Percentiles rank a stretch among this genome's conserved stretches.
Conservation (phyloP, 2,797 vertebrate genomes). For the Oreonectes daqikongensis region DNA sequence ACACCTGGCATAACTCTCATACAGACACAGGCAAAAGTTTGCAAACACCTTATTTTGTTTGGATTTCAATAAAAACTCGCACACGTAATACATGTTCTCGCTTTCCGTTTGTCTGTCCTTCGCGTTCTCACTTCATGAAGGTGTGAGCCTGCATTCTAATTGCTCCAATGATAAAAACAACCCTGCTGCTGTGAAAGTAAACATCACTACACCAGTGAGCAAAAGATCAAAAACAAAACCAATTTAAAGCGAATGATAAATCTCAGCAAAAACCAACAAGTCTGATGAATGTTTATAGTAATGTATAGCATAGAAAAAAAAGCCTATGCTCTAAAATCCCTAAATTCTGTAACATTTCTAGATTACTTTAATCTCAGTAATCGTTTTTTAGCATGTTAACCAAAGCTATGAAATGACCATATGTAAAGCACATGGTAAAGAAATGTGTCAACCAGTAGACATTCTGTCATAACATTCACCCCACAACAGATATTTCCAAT, state of each 20-base stretch:
- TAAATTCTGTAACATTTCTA: no score
- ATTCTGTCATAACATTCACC: not conserved
- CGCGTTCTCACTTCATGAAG: not conserved
- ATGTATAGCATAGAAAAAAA: no score
- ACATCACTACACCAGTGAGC: not conserved
- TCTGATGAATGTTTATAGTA: no score
- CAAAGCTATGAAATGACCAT: not conserved
- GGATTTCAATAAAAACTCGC: not conserved
- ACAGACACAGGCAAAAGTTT: not conserved
- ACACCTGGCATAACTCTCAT: conserved; percentile 1
- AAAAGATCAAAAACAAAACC: no score
- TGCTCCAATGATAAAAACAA: not conserved
- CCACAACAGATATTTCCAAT: not conserved
- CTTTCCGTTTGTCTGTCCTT: not conserved
- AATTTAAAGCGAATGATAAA: no score
- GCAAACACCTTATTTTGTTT: conserved; percentile 27
- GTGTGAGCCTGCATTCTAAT: conserved; percentile 10
- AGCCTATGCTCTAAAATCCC: no score
- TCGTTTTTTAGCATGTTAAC: not conserved
- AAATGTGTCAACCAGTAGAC: not conserved
- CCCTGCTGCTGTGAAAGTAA: not conserved
- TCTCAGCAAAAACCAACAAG: no score
- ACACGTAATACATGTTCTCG: not conserved
- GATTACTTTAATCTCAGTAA: not conserved
- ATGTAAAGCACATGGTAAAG: no score